Evolutionary conservation across 2,888 invertebrate species (phyloP).

Genomic region (Athrips mouffetella): DNA sequence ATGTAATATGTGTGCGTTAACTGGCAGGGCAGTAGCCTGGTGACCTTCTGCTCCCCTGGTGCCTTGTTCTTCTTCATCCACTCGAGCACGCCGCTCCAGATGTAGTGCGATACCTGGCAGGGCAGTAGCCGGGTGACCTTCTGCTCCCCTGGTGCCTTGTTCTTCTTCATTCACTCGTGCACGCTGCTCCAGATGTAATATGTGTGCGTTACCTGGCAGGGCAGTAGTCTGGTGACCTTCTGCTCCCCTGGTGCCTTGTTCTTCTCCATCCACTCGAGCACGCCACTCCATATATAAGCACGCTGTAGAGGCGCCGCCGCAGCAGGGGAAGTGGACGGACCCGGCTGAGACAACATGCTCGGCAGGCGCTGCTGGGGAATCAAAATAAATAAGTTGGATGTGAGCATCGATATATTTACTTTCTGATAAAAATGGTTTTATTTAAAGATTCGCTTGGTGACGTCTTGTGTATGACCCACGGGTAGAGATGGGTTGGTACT

Average conservation of each 20-base stretch:
- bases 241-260: constrained; percentile 86
- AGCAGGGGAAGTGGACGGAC: constrained; percentile 33
- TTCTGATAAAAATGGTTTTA: no score
- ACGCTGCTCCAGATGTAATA: constrained; percentile 87
- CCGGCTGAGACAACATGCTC: constrained; percentile 41
- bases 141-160: constrained; percentile 86
- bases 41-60: constrained; percentile 88
- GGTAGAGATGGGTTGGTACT: no score
- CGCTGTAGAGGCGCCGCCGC: constrained; percentile 43
- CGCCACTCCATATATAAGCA: constrained; percentile 85
- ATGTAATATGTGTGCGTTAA: constrained; percentile 65
- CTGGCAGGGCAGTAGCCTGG: constrained; percentile 81
- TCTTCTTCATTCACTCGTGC: constrained; percentile 96
- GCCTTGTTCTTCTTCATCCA: no score
- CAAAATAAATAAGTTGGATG: neutral
- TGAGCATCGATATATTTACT: neutral
- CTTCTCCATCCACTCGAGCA: constrained; percentile 96
- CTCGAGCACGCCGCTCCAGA: constrained; percentile 91
- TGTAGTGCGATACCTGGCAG: constrained; percentile 66
- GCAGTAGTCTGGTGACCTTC: constrained; percentile 86
- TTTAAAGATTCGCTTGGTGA: no score
- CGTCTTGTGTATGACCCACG: no score
- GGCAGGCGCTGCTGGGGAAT: constrained; percentile 61
- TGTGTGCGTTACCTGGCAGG: constrained; percentile 55
- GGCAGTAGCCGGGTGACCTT: constrained; percentile 87